Conservation (phyloP, 2,797 vertebrate species). For the Eidolon dupreanum region DNA sequence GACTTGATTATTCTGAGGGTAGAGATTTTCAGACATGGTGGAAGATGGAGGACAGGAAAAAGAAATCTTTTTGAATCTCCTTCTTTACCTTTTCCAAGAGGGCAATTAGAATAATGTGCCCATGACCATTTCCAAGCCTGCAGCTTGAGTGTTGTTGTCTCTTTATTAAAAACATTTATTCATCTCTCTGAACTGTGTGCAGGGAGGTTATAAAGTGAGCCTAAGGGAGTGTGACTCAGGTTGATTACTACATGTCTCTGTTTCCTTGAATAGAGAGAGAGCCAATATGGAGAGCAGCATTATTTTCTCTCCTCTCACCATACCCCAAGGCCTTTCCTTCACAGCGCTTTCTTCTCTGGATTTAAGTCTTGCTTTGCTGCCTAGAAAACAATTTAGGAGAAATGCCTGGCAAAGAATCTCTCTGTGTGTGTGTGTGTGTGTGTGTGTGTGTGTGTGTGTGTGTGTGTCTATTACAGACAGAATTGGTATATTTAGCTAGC, state of each 20-base stretch:
- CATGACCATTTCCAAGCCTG: not conserved
- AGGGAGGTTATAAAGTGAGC: constrained; percentile 55
- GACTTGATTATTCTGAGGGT: not conserved
- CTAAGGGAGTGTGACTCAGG: not conserved
- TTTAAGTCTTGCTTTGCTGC: not conserved
- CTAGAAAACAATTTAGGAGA: not conserved
- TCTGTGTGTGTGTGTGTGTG: not conserved
- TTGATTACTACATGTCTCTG: not conserved
- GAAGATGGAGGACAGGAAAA: not conserved
- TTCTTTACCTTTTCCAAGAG: constrained; percentile 44
- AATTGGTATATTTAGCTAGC: not conserved
- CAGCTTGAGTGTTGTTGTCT: constrained; percentile 36
- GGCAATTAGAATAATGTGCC: constrained; percentile 45
- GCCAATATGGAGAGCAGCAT: too few relatives aligned
- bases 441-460: not conserved
- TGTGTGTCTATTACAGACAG: not conserved
- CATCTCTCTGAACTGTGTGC: constrained; percentile 24
- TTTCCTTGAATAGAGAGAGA: not conserved
- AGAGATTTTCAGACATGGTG: not conserved
- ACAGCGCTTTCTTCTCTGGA: not conserved
- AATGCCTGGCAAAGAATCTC: not conserved
- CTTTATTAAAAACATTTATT: constrained; percentile 73
- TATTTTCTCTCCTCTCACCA: not conserved
- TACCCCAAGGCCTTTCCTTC: not conserved
- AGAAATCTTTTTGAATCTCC: constrained; percentile 32